phyloP scores from a whole-genome alignment of 2,797 vertebrate species.

The Halcyon chelicuti region DNA sequence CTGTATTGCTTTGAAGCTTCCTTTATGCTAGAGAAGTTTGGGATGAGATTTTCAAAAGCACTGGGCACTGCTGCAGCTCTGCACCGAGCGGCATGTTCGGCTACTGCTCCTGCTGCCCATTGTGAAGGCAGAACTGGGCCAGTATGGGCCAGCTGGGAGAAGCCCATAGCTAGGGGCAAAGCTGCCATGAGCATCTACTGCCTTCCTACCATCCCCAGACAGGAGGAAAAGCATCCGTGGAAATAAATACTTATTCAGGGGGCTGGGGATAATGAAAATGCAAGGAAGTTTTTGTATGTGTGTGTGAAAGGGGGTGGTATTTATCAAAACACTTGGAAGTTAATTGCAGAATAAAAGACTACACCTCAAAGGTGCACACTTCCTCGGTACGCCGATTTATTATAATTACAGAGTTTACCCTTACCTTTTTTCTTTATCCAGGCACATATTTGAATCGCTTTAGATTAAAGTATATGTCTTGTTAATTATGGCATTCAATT shows the following conservation, averaged over 20 bases:
- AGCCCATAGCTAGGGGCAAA: neutral
- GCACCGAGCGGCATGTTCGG: fast-evolving
- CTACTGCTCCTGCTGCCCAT: neutral
- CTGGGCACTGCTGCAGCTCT: neutral
- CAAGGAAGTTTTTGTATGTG: neutral
- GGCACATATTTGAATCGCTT: slow-evolving; percentile 78
- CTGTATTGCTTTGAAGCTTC: neutral
- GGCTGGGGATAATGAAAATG: neutral
- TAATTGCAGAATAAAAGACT: slow-evolving; percentile 70
- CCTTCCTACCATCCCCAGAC: neutral
- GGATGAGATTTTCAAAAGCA: neutral
- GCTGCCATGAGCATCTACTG: neutral
- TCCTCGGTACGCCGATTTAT: slow-evolving; percentile 68
- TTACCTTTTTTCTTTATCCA: slow-evolving; percentile 83
- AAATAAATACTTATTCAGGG: neutral
- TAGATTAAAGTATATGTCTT: slow-evolving; percentile 78
- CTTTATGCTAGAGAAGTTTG: neutral
- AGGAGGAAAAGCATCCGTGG: neutral
- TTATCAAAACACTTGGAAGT: slow-evolving; percentile 62
- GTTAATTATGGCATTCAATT: slow-evolving; percentile 80
- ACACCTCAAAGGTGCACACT: slow-evolving; percentile 67
- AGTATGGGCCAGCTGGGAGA: neutral
- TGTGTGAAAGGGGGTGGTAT: neutral
- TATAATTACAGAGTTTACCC: slow-evolving; percentile 77
- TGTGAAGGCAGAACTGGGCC: neutral